A percentile compares a stretch with the other conserved stretches of the same genome.
Conservation (phyloP, 2,888 invertebrate genomes). For the Synergus laeviventris region DNA sequence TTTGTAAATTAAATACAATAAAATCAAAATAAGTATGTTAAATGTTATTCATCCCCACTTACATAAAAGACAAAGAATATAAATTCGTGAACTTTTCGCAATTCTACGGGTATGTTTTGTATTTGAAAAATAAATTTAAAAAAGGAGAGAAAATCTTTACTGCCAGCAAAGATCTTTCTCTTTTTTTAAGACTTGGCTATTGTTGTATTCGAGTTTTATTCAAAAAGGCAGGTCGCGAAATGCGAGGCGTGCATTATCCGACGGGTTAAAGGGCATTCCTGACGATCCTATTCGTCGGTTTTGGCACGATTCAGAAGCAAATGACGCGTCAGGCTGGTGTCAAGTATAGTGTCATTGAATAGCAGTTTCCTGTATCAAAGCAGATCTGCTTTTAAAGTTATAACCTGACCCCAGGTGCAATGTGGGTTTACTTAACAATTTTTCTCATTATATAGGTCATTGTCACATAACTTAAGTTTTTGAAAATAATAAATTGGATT, state of each 20-base stretch:
- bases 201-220: neutral
- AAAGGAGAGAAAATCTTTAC: neutral
- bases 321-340: conserved; percentile 59
- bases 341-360: conserved; percentile 64
- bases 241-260: conserved; percentile 43
- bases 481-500: too few species aligned
- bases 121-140: neutral
- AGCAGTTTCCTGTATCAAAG: conserved; percentile 67
- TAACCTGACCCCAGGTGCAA: neutral
- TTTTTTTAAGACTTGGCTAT: neutral
- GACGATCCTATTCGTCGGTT: conserved; percentile 53
- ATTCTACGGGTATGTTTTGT: neutral
- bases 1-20: too few species aligned
- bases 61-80: too few species aligned
- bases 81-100: neutral
- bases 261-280: conserved; percentile 57
- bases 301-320: conserved; percentile 57
- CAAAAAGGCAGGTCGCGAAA: conserved; percentile 29
- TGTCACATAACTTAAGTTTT: too few species aligned
- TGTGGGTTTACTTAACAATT: neutral
- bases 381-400: conserved; percentile 49
- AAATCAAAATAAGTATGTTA: neutral
- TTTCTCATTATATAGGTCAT: too few species aligned
- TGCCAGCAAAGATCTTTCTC: neutral
- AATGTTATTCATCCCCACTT: neutral